phyloP scores from a whole-genome alignment of 2,113 vertebrate genomes.

The Phalacrocorax pelagicus region DNA sequence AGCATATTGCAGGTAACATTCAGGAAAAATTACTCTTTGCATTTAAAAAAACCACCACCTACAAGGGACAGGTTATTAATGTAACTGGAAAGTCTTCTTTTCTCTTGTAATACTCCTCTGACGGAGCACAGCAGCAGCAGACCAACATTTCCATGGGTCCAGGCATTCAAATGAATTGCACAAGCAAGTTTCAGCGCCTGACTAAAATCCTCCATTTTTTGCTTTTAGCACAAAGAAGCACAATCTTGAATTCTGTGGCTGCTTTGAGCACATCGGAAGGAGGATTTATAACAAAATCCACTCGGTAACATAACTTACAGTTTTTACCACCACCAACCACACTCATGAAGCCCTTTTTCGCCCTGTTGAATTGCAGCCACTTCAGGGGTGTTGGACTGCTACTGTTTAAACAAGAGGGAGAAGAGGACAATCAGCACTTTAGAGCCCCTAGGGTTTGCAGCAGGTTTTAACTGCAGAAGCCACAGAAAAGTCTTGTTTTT shows the following conservation, averaged over 20 bases:
- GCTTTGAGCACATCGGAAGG: neutral
- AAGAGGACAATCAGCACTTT: neutral
- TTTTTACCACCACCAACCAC: neutral
- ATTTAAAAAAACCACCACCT: neutral
- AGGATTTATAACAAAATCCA: neutral
- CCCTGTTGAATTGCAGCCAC: neutral
- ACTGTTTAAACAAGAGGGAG: neutral
- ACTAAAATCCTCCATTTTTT: neutral
- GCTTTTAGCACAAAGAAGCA: neutral
- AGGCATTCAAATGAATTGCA: neutral
- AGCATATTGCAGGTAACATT: neutral
- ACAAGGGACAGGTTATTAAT: neutral
- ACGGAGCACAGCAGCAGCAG: neutral
- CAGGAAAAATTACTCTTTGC: neutral
- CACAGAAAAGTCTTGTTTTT: neutral
- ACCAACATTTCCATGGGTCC: neutral
- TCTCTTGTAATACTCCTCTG: neutral
- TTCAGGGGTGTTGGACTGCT: neutral
- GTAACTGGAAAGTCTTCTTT: neutral
- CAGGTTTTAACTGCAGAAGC: neutral
- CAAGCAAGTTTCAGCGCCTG: neutral
- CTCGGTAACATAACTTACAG: neutral
- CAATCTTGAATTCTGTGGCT: neutral
- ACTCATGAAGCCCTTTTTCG: neutral
- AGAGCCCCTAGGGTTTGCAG: neutral